phyloP scores from a whole-genome alignment of 2,797 vertebrate species.

The Capromys pilorides region DNA sequence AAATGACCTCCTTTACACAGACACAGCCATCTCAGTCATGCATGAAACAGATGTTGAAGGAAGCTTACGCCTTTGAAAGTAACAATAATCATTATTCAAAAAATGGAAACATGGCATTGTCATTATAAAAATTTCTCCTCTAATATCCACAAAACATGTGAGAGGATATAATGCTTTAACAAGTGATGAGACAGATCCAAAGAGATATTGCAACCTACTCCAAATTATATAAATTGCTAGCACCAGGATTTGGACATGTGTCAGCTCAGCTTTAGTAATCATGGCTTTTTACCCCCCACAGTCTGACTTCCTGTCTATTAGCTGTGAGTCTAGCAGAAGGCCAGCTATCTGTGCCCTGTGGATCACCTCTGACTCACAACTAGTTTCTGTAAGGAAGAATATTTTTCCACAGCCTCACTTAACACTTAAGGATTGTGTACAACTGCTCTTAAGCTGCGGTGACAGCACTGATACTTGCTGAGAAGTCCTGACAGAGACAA shows the following conservation, averaged over 20 bases:
- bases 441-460: neutral
- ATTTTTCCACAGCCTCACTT: neutral
- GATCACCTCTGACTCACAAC: neutral
- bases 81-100: neutral
- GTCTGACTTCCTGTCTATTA: neutral
- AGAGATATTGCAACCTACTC: neutral
- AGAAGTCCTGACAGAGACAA: neutral
- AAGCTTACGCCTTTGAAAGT: constrained; percentile 20
- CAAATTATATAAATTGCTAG: neutral
- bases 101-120: neutral
- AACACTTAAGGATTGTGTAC: neutral
- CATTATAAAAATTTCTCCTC: neutral
- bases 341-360: neutral
- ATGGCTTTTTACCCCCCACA: neutral
- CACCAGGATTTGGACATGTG: neutral
- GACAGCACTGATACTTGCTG: neutral
- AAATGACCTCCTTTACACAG: neutral
- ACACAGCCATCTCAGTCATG: neutral
- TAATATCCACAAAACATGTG: neutral
- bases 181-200: neutral
- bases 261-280: neutral
- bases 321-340: neutral
- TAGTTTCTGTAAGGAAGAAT: neutral
- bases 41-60: neutral
- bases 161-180: neutral